Percentiles rank a stretch among this genome's conserved stretches.
These are phyloP conservation scores for Epinephelus cyanopodus DNA, from an alignment of 2,113 vertebrate genomes.

Conservation along the genomic window DNA sequence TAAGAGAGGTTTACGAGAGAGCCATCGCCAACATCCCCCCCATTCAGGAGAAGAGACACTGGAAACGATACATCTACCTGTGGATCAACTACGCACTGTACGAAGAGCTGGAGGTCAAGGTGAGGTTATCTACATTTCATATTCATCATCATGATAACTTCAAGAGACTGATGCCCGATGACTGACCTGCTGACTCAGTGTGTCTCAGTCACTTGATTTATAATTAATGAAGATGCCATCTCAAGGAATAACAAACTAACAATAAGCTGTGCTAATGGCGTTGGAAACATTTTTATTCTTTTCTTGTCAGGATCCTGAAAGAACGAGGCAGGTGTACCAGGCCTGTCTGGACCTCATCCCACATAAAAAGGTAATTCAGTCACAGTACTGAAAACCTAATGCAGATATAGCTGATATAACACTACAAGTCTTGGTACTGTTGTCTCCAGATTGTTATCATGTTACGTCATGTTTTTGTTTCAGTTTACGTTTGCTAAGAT, in stretches of 20 bases:
- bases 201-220: neutral
- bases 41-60: constrained; percentile 96
- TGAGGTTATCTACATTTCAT: constrained; percentile 44
- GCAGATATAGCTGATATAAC: neutral
- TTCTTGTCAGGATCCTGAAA: constrained; percentile 89
- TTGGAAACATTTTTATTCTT: neutral
- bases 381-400: neutral
- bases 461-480: constrained; percentile 19
- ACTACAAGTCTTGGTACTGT: neutral
- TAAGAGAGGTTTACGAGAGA: constrained; percentile 95
- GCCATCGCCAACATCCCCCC: constrained; percentile 96
- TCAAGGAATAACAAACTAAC: neutral
- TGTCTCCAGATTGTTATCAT: neutral
- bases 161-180: neutral
- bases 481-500: constrained; percentile 99
- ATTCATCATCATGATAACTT: neutral
- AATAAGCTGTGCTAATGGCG: neutral
- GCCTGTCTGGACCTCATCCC: constrained; percentile 95
- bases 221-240: neutral
- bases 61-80: constrained; percentile 97
- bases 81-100: constrained; percentile 98
- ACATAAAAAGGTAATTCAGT: constrained; percentile 92
- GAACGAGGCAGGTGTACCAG: constrained; percentile 96
- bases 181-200: neutral
- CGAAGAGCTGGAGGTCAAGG: constrained; percentile 97